Percentiles rank a stretch among this genome's conserved stretches.
Evolutionary conservation across 1,140 invertebrate genomes (phyloP).

Genomic region (Lysiphlebus fabarum): DNA sequence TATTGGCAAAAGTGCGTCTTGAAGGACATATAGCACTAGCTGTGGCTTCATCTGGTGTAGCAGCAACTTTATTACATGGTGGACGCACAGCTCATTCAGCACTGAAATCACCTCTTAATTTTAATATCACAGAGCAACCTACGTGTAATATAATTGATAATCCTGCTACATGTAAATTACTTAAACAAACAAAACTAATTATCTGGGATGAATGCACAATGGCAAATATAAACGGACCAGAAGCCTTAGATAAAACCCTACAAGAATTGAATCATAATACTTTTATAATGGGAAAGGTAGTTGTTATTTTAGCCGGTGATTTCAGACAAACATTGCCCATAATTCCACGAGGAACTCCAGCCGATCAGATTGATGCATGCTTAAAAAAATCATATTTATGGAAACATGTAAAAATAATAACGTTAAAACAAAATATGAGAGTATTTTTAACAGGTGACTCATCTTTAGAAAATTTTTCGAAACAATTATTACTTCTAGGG

Average conservation of each 20-base stretch:
- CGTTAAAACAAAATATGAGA: slow-evolving; percentile 49
- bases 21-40: slow-evolving; percentile 4
- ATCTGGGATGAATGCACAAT: slow-evolving; percentile 51
- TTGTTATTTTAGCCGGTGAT: slow-evolving; percentile 35
- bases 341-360: slow-evolving; percentile 39
- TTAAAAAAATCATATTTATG: slow-evolving; percentile 10
- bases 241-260: slow-evolving; percentile 37
- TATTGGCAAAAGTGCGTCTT: slow-evolving; percentile 12
- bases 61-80: slow-evolving; percentile 29
- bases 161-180: slow-evolving; percentile 29
- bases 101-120: slow-evolving; percentile 33
- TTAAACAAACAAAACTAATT: slow-evolving; percentile 37
- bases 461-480: slow-evolving; percentile 38
- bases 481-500: slow-evolving; percentile 43
- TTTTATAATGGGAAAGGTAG: no score
- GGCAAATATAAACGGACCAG: slow-evolving; percentile 32
- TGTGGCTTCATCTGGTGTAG: slow-evolving; percentile 38
- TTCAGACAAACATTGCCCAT: slow-evolving; percentile 52
- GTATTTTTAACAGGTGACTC: slow-evolving; percentile 41
- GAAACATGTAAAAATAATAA: slow-evolving; percentile 28
- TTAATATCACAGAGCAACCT: slow-evolving; percentile 30
- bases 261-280: slow-evolving; percentile 21
- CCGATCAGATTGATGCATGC: slow-evolving; percentile 29
- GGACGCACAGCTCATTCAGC: slow-evolving; percentile 34
- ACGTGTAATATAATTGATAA: slow-evolving; percentile 39